Percentiles rank a stretch among this genome's conserved stretches.
Evolutionary conservation across 53 echinoderm and acorn worm species (phyloP).

Genomic region (Zoroaster sp.): DNA sequence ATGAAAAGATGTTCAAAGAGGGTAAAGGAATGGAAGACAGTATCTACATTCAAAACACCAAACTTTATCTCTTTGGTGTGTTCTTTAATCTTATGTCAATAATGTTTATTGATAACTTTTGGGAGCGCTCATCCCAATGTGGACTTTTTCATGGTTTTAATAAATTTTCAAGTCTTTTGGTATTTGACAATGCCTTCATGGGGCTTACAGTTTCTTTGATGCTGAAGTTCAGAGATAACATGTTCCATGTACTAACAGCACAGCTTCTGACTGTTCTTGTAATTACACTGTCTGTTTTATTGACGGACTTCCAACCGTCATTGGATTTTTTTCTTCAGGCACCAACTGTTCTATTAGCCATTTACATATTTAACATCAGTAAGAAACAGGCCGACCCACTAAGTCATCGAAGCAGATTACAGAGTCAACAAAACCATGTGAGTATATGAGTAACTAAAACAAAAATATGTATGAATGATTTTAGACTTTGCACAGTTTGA

Average conservation of each 20-base stretch:
- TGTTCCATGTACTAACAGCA: conserved; percentile 88
- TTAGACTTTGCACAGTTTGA: no score
- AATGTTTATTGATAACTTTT: conserved; percentile 57
- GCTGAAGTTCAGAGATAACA: conserved; percentile 90
- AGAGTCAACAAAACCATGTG: background rate
- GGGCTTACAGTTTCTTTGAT: conserved; percentile 87
- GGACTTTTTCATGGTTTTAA: conserved; percentile 90
- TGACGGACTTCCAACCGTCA: conserved; percentile 75
- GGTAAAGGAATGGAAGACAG: conserved; percentile 78
- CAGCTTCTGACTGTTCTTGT: conserved; percentile 80
- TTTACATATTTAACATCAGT: conserved; percentile 73
- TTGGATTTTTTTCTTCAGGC: conserved; percentile 91
- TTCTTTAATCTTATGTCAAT: conserved; percentile 71
- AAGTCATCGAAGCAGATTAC: background rate
- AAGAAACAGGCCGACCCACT: background rate
- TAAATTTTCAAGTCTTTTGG: conserved; percentile 65
- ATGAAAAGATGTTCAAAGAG: conserved; percentile 97
- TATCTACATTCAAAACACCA: conserved; percentile 86
- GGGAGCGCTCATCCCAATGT: conserved; percentile 60
- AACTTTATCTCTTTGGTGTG: conserved; percentile 90
- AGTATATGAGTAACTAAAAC: background rate
- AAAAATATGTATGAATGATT: no score
- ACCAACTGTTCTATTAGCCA: conserved; percentile 80
- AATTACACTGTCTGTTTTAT: conserved; percentile 76
- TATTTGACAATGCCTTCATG: conserved; percentile 73